Evolutionary conservation across 2,797 vertebrate species (phyloP).

Genomic region (Catostomus latipinnis): DNA sequence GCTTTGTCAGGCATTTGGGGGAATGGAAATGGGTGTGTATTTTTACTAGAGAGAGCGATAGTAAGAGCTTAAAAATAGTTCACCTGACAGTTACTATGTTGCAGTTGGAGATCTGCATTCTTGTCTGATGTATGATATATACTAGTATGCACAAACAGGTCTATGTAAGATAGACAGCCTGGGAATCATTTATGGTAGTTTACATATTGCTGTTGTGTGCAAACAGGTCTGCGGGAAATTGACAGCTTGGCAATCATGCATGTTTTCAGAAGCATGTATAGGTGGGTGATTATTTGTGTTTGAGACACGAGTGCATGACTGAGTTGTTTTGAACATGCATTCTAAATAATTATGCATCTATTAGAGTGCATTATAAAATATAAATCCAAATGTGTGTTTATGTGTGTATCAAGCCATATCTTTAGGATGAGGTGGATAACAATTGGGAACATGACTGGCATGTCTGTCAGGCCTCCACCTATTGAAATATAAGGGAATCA

Average conservation of each 20-base stretch:
- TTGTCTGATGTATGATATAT: conserved; percentile 3
- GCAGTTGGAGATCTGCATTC: conserved; percentile 23
- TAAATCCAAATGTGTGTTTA: conserved; percentile 1
- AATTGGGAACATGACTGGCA: conserved; percentile 84
- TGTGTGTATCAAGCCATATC: conserved; percentile 71
- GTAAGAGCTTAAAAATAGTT: conserved; percentile 59
- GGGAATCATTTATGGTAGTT: conserved; percentile 50
- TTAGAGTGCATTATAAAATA: neutral
- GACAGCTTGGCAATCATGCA: neutral
- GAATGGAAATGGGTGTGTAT: conserved; percentile 6
- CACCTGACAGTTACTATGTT: conserved; percentile 55
- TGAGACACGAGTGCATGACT: conserved; percentile 14
- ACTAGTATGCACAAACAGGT: conserved; percentile 18
- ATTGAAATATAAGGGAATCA: conserved; percentile 62
- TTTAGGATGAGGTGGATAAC: conserved; percentile 83
- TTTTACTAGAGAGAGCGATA: conserved; percentile 3
- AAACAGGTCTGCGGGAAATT: conserved; percentile 2
- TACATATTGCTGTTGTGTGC: neutral
- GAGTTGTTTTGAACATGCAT: conserved; percentile 17
- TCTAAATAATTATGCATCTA: neutral
- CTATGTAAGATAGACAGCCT: conserved; percentile 40
- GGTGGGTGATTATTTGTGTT: conserved; percentile 13
- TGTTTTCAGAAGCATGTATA: conserved; percentile 8
- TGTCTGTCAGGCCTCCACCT: conserved; percentile 83
- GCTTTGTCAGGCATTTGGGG: neutral